Conservation (phyloP, 2,797 vertebrate genomes). For the Lithobates pipiens region DNA sequence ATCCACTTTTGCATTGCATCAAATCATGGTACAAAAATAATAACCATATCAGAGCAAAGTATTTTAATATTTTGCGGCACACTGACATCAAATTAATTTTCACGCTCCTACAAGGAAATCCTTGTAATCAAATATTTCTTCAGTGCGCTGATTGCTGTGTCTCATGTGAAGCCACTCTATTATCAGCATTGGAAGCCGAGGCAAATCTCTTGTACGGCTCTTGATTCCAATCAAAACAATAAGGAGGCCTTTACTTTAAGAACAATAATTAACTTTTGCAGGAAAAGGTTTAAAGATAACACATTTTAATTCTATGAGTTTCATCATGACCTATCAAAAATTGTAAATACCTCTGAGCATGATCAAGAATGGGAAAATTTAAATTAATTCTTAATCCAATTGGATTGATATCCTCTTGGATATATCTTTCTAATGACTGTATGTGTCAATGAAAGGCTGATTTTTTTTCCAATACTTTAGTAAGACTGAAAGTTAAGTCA, state of each 20-base stretch:
- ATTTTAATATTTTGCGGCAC: not conserved
- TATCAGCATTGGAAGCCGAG: constrained; percentile 14
- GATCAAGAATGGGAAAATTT: too few relatives aligned
- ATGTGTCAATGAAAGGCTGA: too few relatives aligned
- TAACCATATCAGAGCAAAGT: not conserved
- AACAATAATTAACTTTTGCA: constrained; percentile 20
- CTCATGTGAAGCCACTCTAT: constrained; percentile 35
- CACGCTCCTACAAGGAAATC: constrained; percentile 18
- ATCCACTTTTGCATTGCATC: not conserved
- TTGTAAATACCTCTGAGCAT: too few relatives aligned
- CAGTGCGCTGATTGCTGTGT: constrained; percentile 20
- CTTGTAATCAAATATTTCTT: constrained; percentile 45
- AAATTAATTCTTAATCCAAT: too few relatives aligned
- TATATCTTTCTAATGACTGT: too few relatives aligned
- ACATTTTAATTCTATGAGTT: not conserved
- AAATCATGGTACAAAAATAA: not conserved
- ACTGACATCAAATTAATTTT: constrained; percentile 41
- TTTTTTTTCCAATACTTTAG: too few relatives aligned
- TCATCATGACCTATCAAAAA: not conserved
- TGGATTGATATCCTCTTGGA: too few relatives aligned
- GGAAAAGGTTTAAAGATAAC: not conserved
- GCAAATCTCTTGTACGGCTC: constrained; percentile 6
- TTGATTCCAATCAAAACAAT: constrained; percentile 8
- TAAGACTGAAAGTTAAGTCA: too few relatives aligned
- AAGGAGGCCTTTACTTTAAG: not conserved